phyloP scores from a whole-genome alignment of 2,797 vertebrate species.

The Hoplostethus atlanticus region DNA sequence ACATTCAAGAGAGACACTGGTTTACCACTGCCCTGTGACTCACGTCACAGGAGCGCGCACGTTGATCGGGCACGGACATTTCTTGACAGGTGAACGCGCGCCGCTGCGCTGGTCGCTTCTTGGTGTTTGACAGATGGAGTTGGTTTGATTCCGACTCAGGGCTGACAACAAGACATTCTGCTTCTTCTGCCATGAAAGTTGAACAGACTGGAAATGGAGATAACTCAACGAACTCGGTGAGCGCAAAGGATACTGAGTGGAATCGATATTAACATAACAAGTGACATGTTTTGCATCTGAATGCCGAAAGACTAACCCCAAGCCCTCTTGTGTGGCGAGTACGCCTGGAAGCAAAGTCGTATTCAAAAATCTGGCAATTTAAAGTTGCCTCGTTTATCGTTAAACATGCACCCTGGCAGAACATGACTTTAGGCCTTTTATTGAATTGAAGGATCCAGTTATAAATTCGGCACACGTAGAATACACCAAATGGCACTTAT shows the following conservation, averaged over 20 bases:
- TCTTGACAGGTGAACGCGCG: conserved; percentile 49
- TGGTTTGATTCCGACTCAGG: conserved; percentile 54
- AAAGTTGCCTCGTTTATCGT: neutral
- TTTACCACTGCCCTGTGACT: neutral
- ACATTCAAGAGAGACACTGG: too few relatives aligned
- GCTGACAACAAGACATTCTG: conserved; percentile 37
- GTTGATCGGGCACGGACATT: conserved; percentile 16
- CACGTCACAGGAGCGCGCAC: conserved; percentile 29
- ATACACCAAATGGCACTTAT: too few relatives aligned
- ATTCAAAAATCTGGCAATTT: neutral
- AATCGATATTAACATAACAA: conserved; percentile 29
- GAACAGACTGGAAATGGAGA: conserved; percentile 80
- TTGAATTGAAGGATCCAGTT: too few relatives aligned
- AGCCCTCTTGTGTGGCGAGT: conserved; percentile 1
- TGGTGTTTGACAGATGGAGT: conserved; percentile 75
- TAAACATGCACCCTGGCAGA: too few relatives aligned
- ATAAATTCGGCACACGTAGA: too few relatives aligned
- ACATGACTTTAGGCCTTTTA: too few relatives aligned
- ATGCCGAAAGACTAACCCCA: conserved; percentile 48
- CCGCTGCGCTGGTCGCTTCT: conserved; percentile 48
- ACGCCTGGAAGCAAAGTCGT: neutral
- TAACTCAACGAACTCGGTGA: conserved; percentile 83
- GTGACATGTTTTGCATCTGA: conserved; percentile 36
- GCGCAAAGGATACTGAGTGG: conserved; percentile 47
- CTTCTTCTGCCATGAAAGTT: conserved; percentile 77